phyloP scores from a whole-genome alignment of 92 coral and sea anemone species.

The Porites divaricata region DNA sequence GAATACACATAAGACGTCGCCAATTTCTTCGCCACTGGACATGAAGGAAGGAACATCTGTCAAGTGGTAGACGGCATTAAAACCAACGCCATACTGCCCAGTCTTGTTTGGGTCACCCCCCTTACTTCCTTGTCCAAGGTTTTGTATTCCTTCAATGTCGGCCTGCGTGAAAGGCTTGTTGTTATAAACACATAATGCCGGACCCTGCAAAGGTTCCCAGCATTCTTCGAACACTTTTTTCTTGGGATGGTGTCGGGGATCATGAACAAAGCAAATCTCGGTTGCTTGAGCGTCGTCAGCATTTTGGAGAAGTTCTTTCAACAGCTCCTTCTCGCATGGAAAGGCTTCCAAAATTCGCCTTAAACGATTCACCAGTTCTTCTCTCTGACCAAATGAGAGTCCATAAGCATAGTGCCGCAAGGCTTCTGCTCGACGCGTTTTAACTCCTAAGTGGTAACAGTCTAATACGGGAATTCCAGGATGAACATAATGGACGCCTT shows the following conservation, averaged over 20 bases:
- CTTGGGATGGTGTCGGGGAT: conserved; percentile 69
- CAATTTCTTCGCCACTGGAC: conserved; percentile 67
- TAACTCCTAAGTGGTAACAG: conserved; percentile 59
- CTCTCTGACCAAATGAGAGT: conserved; percentile 76
- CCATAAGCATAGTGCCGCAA: conserved; percentile 42
- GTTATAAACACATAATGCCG: conserved; percentile 86
- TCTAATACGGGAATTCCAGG: conserved; percentile 21
- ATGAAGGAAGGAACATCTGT: conserved; percentile 81
- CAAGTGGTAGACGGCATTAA: conserved; percentile 75
- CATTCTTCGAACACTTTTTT: conserved; percentile 70
- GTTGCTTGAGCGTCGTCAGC: conserved; percentile 91
- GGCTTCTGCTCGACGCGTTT: conserved; percentile 60
- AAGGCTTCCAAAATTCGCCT: conserved; percentile 69
- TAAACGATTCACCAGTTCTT: conserved; percentile 75
- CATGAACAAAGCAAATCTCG: conserved; percentile 77
- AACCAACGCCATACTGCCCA: conserved; percentile 91
- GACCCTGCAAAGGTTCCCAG: conserved; percentile 85
- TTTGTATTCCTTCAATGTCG: conserved; percentile 76
- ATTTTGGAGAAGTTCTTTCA: conserved; percentile 89
- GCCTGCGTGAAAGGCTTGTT: conserved; percentile 75
- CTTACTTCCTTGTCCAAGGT: conserved; percentile 86
- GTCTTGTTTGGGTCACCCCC: conserved; percentile 86
- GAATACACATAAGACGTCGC: conserved; percentile 72
- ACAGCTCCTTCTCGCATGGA: conserved; percentile 69
- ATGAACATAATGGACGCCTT: conserved; percentile 44